A percentile compares a stretch with the other conserved stretches of the same genome.
Conservation (phyloP, 2,888 invertebrate genomes). For the Dendrolimus houi region DNA sequence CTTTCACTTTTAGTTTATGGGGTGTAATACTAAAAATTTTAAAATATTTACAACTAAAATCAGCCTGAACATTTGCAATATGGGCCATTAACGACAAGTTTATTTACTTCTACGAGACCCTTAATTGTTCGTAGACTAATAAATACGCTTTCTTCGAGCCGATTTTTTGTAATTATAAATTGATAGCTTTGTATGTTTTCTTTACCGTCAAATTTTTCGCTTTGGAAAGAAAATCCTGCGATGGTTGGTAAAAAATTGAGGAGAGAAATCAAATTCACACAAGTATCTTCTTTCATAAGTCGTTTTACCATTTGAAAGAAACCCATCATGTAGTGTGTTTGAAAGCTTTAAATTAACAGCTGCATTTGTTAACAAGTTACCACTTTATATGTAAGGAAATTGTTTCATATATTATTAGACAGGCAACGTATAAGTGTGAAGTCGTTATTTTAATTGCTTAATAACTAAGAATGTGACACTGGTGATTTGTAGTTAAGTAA, state of each 20-base stretch:
- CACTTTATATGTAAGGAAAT: not conserved
- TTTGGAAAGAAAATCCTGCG: conserved; percentile 20
- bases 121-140: no score
- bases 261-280: conserved; percentile 20
- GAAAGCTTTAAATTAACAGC: not conserved
- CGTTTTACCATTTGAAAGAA: conserved; percentile 4
- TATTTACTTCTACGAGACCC: no score
- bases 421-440: not conserved
- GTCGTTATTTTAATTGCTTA: not conserved
- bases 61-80: no score
- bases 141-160: no score
- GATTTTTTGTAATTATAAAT: no score
- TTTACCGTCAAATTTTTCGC: conserved; percentile 16
- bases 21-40: no score
- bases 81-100: no score
- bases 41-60: no score
- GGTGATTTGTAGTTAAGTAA: not conserved
- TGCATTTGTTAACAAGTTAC: not conserved
- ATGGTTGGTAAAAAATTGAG: conserved; percentile 23
- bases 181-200: no score
- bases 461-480: not conserved
- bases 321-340: no score
- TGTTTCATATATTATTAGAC: not conserved
- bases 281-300: conserved; percentile 16
- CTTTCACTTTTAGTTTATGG: no score